Conservation (phyloP, 1,140 invertebrate genomes). For the Pseudachorutes palmiensis region DNA sequence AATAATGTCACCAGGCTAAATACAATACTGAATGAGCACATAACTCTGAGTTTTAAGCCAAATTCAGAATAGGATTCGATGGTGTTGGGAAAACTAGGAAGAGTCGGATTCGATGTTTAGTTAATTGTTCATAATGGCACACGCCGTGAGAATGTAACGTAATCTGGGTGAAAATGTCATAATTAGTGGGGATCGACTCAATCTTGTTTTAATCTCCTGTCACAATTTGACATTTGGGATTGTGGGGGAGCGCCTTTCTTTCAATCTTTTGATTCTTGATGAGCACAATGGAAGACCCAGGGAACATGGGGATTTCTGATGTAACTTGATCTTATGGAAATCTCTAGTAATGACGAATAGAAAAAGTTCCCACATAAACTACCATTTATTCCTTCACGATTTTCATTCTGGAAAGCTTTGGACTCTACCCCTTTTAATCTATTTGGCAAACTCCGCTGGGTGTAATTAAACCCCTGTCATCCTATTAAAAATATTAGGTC, state of each 20-base stretch:
- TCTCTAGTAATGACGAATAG: slow-evolving; percentile 17
- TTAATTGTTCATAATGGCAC: slow-evolving; percentile 24
- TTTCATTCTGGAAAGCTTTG: too few species aligned
- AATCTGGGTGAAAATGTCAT: slow-evolving; percentile 33
- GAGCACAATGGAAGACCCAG: not conserved
- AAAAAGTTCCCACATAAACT: too few species aligned
- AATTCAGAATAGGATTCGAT: too few species aligned
- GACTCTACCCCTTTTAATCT: too few species aligned
- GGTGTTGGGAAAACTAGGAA: too few species aligned
- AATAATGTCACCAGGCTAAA: not conserved
- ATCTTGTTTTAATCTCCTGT: slow-evolving; percentile 33
- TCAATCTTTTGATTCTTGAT: not conserved
- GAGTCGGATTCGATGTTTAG: too few species aligned
- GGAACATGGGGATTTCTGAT: slow-evolving; percentile 6
- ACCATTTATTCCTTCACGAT: too few species aligned
- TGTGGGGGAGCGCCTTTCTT: slow-evolving; percentile 38
- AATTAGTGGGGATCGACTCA: slow-evolving; percentile 33
- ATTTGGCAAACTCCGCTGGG: too few species aligned
- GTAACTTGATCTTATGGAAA: slow-evolving; percentile 24
- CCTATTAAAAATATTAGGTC: too few species aligned
- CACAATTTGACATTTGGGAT: slow-evolving; percentile 29
- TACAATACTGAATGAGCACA: too few species aligned
- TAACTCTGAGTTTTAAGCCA: too few species aligned
- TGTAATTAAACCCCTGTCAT: too few species aligned
- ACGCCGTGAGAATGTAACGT: slow-evolving; percentile 17